A percentile compares a stretch with the other conserved stretches of the same genome.
These are phyloP conservation scores for Catagonus wagneri DNA, from an alignment of 2,113 vertebrate species.

Conservation along the genomic window DNA sequence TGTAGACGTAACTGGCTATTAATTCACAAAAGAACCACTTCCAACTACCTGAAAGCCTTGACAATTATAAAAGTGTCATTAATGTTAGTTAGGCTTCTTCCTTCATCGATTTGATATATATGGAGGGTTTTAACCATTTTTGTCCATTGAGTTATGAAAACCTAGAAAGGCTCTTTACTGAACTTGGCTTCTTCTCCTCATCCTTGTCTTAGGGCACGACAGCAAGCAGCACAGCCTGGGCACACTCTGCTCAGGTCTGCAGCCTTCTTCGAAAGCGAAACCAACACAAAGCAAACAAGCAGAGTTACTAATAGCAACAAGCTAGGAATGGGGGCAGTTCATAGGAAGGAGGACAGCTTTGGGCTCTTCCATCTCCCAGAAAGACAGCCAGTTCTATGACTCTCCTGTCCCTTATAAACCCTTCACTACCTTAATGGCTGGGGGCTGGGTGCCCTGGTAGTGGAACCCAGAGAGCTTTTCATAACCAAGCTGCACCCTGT, in stretches of 20 bases:
- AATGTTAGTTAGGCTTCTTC: neutral
- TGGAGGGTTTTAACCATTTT: neutral
- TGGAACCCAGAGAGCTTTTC: neutral
- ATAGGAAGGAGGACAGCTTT: neutral
- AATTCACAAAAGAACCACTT: neutral
- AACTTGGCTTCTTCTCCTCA: neutral
- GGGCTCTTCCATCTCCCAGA: neutral
- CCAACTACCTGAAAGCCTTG: neutral
- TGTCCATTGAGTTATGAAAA: neutral
- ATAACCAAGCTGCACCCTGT: neutral
- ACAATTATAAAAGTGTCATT: neutral
- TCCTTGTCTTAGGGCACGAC: neutral
- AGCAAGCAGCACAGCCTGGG: neutral
- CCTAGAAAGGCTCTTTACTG: neutral
- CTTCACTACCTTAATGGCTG: neutral
- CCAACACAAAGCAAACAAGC: neutral
- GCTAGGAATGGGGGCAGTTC: neutral
- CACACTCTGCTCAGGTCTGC: neutral
- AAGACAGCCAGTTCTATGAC: neutral
- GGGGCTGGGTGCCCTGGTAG: neutral
- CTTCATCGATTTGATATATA: neutral
- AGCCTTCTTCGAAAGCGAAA: neutral
- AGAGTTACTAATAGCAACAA: neutral
- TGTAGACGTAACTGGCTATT: neutral
- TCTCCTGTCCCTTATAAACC: neutral